Evolutionary conservation across 64 coral and sea anemone species (phyloP).

Genomic region (Montipora efflorescens): DNA sequence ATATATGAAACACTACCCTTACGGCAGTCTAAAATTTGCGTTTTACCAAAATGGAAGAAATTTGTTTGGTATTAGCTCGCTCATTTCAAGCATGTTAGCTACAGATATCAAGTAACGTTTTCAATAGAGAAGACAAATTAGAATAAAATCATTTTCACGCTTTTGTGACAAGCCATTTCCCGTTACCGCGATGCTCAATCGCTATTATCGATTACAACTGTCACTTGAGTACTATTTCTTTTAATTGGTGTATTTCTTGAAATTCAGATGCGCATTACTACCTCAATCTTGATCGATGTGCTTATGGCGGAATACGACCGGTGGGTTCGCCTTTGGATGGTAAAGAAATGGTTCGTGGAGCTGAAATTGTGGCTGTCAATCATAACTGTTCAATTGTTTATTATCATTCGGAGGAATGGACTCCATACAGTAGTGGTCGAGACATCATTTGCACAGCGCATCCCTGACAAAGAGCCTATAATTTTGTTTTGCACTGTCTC

Average conservation of each 20-base stretch:
- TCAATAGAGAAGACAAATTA: too few species aligned
- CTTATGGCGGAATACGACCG: constrained; percentile 69
- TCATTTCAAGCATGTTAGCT: too few species aligned
- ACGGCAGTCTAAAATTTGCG: too few species aligned
- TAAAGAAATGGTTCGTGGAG: constrained; percentile 91
- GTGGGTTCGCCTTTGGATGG: constrained; percentile 71
- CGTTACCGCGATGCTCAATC: too few species aligned
- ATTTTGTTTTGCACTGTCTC: background rate
- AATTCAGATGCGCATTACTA: constrained; percentile 61
- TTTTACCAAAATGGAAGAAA: too few species aligned
- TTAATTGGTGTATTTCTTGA: background rate
- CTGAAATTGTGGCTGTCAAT: constrained; percentile 85
- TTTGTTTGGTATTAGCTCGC: too few species aligned
- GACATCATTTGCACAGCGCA: constrained; percentile 75
- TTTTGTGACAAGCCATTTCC: too few species aligned
- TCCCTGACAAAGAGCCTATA: background rate
- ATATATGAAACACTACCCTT: too few species aligned
- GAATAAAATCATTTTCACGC: too few species aligned
- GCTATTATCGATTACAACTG: background rate
- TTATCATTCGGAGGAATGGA: constrained; percentile 68
- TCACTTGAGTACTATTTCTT: background rate
- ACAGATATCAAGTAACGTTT: too few species aligned
- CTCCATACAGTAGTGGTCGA: constrained; percentile 36
- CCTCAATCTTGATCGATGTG: constrained; percentile 71
- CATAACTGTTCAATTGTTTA: constrained; percentile 88